These are phyloP conservation scores for Panthera leo DNA, from an alignment of 2,113 vertebrate species.

Conservation along the genomic window DNA sequence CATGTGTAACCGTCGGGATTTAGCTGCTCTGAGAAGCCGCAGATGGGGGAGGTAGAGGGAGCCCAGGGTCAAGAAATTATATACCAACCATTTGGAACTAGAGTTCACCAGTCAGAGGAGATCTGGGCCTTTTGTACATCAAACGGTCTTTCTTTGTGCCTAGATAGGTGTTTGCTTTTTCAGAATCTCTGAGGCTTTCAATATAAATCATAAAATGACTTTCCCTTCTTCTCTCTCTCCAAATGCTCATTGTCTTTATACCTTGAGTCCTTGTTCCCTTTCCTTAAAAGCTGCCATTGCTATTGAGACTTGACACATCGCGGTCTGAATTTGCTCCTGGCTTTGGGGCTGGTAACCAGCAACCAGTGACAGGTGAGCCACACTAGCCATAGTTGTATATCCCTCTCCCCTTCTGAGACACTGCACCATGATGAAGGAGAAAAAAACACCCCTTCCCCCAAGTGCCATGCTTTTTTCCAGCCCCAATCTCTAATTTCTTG, in stretches of 20 bases:
- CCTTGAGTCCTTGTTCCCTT: background rate
- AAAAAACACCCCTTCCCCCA: background rate
- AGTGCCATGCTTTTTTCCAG: background rate
- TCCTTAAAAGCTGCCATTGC: background rate
- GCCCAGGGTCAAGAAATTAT: background rate
- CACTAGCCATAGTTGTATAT: background rate
- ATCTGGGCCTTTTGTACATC: background rate
- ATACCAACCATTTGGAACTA: background rate
- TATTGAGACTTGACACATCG: background rate
- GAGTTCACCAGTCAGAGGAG: background rate
- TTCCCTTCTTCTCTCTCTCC: background rate
- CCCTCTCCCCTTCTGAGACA: background rate
- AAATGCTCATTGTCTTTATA: background rate
- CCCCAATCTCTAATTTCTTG: conserved; percentile 28
- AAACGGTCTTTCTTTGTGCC: background rate
- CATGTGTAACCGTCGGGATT: background rate
- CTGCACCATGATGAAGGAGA: background rate
- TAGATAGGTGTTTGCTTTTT: background rate
- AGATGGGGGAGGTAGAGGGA: background rate
- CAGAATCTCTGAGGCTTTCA: background rate
- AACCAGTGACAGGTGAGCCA: background rate
- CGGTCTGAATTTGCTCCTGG: background rate
- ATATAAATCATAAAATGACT: background rate
- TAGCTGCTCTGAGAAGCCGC: background rate
- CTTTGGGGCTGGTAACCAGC: background rate